These are phyloP conservation scores for Ernsta delagoae DNA, from an alignment of 2,888 invertebrate species.

Conservation along the genomic window DNA sequence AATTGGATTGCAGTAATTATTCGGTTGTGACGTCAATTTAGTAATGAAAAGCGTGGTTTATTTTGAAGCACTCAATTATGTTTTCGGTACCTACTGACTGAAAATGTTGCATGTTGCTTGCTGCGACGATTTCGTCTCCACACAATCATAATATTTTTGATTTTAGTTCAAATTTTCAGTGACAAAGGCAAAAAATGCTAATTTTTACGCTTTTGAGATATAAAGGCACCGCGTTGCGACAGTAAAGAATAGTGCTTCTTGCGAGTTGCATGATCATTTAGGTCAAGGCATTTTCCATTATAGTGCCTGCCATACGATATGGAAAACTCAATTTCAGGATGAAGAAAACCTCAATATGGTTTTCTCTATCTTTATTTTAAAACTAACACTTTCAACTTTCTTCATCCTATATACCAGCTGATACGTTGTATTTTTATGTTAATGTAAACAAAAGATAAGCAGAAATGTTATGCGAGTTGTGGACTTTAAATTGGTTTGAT, in stretches of 20 bases:
- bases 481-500: no score
- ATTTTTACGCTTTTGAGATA: neutral
- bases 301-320: neutral
- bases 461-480: no score
- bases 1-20: neutral
- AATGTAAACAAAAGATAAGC: no score
- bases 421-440: no score
- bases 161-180: neutral
- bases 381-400: no score
- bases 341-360: no score
- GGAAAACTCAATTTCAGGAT: neutral
- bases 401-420: no score
- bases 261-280: neutral
- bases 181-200: neutral
- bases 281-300: neutral
- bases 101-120: neutral
- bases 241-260: neutral
- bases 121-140: neutral
- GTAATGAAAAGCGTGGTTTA: neutral
- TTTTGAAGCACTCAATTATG: constrained; percentile 5
- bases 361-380: no score
- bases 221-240: neutral
- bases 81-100: neutral
- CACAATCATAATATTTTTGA: neutral
- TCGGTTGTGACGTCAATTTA: neutral